These are phyloP conservation scores for Pterocles gutturalis DNA, from an alignment of 2,113 vertebrate species.

Conservation along the genomic window DNA sequence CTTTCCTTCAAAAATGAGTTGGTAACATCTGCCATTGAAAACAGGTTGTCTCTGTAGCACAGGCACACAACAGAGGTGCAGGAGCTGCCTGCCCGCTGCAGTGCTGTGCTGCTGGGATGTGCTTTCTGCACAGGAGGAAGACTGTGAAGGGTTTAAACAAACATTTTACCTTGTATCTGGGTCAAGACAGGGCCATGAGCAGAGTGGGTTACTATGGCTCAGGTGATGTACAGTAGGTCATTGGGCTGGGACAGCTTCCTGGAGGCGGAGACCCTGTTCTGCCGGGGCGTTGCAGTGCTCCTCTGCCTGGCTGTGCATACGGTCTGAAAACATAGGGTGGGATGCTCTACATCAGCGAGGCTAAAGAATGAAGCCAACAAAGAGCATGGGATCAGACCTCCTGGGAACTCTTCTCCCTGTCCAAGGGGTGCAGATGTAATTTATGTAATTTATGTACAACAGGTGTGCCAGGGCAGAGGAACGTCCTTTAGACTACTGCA, in stretches of 20 bases:
- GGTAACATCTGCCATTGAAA: background rate
- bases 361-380: background rate
- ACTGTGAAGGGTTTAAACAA: background rate
- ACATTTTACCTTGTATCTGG: background rate
- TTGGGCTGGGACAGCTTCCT: background rate
- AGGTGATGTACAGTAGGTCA: background rate
- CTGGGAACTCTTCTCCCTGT: background rate
- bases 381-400: background rate
- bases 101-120: background rate
- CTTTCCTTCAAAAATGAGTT: background rate
- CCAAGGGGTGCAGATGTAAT: background rate
- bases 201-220: background rate
- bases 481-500: background rate
- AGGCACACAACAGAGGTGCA: background rate
- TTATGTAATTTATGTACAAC: background rate
- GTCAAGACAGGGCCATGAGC: background rate
- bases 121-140: background rate
- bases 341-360: background rate
- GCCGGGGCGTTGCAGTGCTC: accelerated
- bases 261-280: background rate
- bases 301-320: accelerated
- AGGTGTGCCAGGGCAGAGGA: background rate
- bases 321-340: background rate
- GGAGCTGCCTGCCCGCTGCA: background rate
- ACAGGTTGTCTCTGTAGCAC: background rate